Evolutionary conservation across 1,140 invertebrate genomes (phyloP).

Genomic region (Saxidomus purpurata): DNA sequence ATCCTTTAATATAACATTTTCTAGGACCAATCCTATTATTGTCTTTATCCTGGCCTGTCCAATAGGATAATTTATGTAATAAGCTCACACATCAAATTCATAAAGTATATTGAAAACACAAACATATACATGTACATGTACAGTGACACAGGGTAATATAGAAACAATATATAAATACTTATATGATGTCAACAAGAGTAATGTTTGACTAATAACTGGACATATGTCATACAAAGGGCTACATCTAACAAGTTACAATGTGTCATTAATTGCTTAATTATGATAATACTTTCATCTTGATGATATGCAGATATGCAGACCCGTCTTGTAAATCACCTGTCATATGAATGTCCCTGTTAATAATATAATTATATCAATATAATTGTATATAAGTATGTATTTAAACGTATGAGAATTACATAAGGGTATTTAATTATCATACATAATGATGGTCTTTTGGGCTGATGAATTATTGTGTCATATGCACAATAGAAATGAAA

Average conservation of each 20-base stretch:
- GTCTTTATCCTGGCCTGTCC: too few relatives aligned
- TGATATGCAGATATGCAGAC: background rate
- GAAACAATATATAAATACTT: background rate
- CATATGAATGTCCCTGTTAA: background rate
- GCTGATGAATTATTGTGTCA: too few relatives aligned
- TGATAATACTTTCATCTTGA: background rate
- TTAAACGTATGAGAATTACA: background rate
- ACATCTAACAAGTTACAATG: background rate
- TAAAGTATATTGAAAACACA: too few relatives aligned
- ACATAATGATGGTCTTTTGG: too few relatives aligned
- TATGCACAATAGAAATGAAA: too few relatives aligned
- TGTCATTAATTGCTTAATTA: slow-evolving; percentile 5
- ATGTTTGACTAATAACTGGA: background rate
- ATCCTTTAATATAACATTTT: too few relatives aligned
- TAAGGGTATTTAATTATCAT: background rate
- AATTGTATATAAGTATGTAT: background rate
- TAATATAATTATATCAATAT: background rate
- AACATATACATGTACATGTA: too few relatives aligned
- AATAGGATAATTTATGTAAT: too few relatives aligned
- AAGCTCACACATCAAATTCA: too few relatives aligned
- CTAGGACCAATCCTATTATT: too few relatives aligned
- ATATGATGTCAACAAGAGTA: background rate
- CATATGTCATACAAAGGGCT: background rate
- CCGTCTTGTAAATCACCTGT: background rate
- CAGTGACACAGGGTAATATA: background rate